Evolutionary conservation across 1,140 invertebrate genomes (phyloP), one percentile per base, ranked within the genome.

Genomic region (Drosophila ogumai): DNA sequence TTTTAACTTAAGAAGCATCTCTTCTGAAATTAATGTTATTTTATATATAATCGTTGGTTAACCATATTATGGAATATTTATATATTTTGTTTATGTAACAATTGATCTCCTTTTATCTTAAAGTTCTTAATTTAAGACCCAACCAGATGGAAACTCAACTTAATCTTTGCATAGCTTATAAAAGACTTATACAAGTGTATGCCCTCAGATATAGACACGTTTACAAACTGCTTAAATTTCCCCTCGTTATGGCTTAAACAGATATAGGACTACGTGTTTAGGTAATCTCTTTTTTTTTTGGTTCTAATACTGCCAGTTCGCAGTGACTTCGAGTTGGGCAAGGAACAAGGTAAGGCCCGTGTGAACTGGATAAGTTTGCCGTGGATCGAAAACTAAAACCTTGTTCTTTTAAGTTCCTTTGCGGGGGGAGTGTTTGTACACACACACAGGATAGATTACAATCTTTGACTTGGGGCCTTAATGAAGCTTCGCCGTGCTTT

Each of bases 401-500:
- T 1, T 15, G 15, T 55, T 38, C 34, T n/a, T 55, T 55, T 10
- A 55, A 55, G 32, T 55, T 55, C 52, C 52, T 38, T 7, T 8
- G 8, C 3, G 34, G 8, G 8, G 17, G 12, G 4, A 31, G 47
- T 50, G 50, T 19, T 28, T 25, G 3, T 22, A 22, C 10, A 44
- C 43, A 22, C 43, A 46, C 19, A 15, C 44, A 28, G 49, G 28
- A 32, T 50, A 50, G 81, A 82, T 84, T 76, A 63, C 43, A 73
- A 85, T 55, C 52, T 84, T 72, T 61, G 64, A 58, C 50, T 67
- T 76, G 58, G 46, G 28, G 47, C 47, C 47, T 66, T 55, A 68
- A 63, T 81, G 72, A 59, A 81, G 72, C 47, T 81, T 36, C 52
- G 52, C 25, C 43, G 60, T 56, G 75, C 43, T 79, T 82, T 75